Evolutionary conservation across 1,140 invertebrate species (phyloP), one percentile per base, ranked within the genome.

Genomic region (Sweltsa coloradensis): DNA sequence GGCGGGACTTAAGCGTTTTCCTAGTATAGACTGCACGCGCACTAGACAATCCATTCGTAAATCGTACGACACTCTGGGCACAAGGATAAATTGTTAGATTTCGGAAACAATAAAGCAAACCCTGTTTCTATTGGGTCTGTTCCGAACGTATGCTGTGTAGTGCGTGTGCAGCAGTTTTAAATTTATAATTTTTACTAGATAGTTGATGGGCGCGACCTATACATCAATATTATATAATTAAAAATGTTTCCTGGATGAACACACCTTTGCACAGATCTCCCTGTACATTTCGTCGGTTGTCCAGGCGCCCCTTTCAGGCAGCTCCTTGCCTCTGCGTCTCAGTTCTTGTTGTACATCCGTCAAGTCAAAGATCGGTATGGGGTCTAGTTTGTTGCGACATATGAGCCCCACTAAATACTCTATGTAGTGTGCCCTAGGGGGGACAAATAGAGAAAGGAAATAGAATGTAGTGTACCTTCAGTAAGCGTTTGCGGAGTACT

Each of bases 391-490:
- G 59, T 85, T 74, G 62, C 81, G 78, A 60, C 78, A 76, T 67
- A 93, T 85, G 60, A 89, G 72, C 55, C 74, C 75, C 62, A 88
- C 86, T 73, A 97, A 77, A 74, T 95, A 93, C 70, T 96, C 92
- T 67, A 92, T 81, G 74, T 93, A 96, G 74, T 96, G 92, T 59
- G 76, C 70, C 76, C 89, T 95, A 73, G 64, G 18, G 36, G 46
- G 25, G 34, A 31, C 27, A 44, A 45, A 45, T 34, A 16, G 29
- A 47, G 36, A 40, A 47, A 44, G 23, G 13, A 41, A 23, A 36
- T 36, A 31, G 34, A 49, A 9, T 13, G 11, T 36, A 37, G 45
- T 34, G 41, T 79, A 89, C 85, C 82, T 88, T 71, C 49, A 74
- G 55, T 25, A 89, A 67, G 52, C 73, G 71, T 49, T 70, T 69